Evolutionary conservation across 2,113 vertebrate genomes (phyloP), one percentile per base, ranked within the genome.

Genomic region (Perccottus glenii): DNA sequence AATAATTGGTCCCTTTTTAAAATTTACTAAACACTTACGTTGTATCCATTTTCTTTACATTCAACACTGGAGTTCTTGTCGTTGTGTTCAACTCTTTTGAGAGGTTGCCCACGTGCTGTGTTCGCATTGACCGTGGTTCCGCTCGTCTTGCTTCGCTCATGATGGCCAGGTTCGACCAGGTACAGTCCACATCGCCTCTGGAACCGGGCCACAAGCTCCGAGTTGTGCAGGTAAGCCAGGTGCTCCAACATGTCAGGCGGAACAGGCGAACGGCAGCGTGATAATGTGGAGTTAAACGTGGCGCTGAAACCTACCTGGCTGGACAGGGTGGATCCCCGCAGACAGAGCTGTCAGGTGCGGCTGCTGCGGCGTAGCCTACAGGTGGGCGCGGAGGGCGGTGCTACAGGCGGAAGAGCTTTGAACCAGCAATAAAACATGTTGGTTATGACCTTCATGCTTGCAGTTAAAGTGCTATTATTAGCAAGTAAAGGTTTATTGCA

Each of bases 171-270:
- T 6, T 53, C 81, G 8, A 82, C 69, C 6, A 89, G 92, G 63
- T 92, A 91, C 60, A 98, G 92, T 35, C 96, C 96, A 73, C 95
- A 98, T 81, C 69, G 70, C 52, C 93, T 94, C 91, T 98, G 96
- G 86, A 98, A 98, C 38, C 91, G 86, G 56, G 94, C 95, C 65
- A 98, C 95, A 2, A 93, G 92, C 76, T 93, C 93, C 4, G 94
- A 89, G 67, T 93, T 92, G n/a, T 90, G 85, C 47, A 96, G 90
- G 62, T 87, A 86, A 45, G 80, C 60, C 75, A 94, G 53, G 53
- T 92, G n/a, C 50, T 73, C 82, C 56, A 69, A 67, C 85, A 90
- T 88, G 70, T 2, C 81, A 71, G 47, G 8, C 19, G 44, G 7
- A 11, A 35, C 0, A 6, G 15, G 44, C 5, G 4, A 7, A 10